Conservation (phyloP, 2,113 vertebrate species). For the Menidia beryllina region DNA sequence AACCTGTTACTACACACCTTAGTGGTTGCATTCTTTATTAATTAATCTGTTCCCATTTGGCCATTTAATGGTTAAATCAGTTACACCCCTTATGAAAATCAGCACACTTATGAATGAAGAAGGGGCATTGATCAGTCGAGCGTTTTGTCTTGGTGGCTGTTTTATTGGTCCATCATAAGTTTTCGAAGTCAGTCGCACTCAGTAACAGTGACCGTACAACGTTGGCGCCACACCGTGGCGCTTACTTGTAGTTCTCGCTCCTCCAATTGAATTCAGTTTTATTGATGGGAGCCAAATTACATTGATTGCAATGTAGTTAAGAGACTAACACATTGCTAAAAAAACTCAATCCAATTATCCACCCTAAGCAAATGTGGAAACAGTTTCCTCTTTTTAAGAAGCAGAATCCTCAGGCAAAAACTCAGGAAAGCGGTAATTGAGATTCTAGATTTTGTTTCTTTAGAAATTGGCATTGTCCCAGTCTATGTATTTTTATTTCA, state of each 20-base stretch:
- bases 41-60: not conserved
- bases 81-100: not conserved
- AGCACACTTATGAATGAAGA: not conserved
- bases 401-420: too few relatives aligned
- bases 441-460: too few relatives aligned
- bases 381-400: too few relatives aligned
- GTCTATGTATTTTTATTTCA: too few relatives aligned
- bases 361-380: too few relatives aligned
- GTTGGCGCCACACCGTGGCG: constrained; percentile 41
- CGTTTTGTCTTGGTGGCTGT: not conserved
- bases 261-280: too few relatives aligned
- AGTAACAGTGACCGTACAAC: not conserved
- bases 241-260: not conserved
- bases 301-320: too few relatives aligned
- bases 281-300: too few relatives aligned
- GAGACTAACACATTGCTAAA: too few relatives aligned
- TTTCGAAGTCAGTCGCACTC: not conserved
- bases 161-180: not conserved
- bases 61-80: not conserved
- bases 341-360: too few relatives aligned
- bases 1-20: not conserved
- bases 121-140: not conserved
- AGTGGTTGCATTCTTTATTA: not conserved
- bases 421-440: too few relatives aligned
- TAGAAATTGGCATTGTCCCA: too few relatives aligned